Percentiles rank a stretch among this genome's conserved stretches.
phyloP scores from a whole-genome alignment of 2,888 invertebrate genomes.

The Hydropsyche betteni region DNA sequence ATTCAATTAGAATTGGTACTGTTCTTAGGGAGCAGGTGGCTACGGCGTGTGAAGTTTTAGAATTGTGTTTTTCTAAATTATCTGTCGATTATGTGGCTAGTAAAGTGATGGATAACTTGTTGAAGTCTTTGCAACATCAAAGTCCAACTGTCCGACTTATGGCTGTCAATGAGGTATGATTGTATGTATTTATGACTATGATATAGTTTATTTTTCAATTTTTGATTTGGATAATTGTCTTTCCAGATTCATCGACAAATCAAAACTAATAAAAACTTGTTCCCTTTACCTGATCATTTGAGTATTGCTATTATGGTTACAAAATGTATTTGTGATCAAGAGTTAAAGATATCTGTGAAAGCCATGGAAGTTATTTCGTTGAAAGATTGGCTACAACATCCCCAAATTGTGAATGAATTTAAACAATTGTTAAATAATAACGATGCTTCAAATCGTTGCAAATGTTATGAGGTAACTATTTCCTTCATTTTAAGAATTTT shows the following conservation, averaged over 20 bases:
- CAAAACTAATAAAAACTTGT: constrained; percentile 52
- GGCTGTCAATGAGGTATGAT: constrained; percentile 70
- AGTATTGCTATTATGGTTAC: constrained; percentile 68
- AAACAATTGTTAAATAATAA: constrained; percentile 66
- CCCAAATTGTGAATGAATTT: constrained; percentile 67
- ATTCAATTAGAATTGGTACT: constrained; percentile 31
- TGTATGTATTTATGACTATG: no score
- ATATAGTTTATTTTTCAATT: neutral
- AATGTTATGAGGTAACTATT: constrained; percentile 72
- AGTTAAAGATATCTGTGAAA: constrained; percentile 69
- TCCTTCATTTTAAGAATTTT: constrained; percentile 22
- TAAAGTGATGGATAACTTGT: constrained; percentile 68
- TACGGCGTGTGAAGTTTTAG: constrained; percentile 72
- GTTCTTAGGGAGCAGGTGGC: constrained; percentile 67
- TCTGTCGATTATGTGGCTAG: constrained; percentile 68
- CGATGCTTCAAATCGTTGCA: constrained; percentile 69
- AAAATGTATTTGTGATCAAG: constrained; percentile 68
- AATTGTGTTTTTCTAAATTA: constrained; percentile 71
- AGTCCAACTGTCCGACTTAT: constrained; percentile 70
- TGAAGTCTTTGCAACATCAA: constrained; percentile 71
- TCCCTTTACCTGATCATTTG: constrained; percentile 62
- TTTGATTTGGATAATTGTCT: neutral
- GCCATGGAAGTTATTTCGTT: constrained; percentile 67
- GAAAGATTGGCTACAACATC: constrained; percentile 65
- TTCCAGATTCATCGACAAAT: constrained; percentile 50